phyloP scores from a whole-genome alignment of 2,113 vertebrate genomes.

The Neodontobutis hainanensis region DNA sequence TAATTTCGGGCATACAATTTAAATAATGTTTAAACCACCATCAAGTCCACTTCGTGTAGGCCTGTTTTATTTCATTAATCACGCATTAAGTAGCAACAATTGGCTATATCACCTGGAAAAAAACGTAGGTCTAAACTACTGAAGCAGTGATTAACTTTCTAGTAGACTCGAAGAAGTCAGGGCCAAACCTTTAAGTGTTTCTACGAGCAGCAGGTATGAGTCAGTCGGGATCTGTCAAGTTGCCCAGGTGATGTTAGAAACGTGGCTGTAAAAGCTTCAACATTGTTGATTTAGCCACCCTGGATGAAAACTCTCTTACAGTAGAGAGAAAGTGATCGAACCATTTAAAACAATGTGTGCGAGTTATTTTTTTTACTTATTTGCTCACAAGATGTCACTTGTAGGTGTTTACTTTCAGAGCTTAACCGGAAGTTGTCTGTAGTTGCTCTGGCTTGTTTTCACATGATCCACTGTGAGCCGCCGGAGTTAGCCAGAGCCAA shows the following conservation, averaged over 20 bases:
- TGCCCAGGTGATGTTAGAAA: not conserved
- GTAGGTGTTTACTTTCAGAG: conserved; percentile 36
- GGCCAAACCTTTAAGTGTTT: conserved; percentile 21
- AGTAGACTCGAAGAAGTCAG: conserved; percentile 14
- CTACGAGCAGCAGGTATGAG: conserved; percentile 19
- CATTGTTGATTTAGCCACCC: fast-evolving
- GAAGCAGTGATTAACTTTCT: not conserved
- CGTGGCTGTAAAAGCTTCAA: conserved; percentile 17
- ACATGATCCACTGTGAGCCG: not conserved
- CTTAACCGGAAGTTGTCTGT: not conserved
- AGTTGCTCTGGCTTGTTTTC: conserved; percentile 3
- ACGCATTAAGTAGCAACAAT: no score
- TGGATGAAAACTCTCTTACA: not conserved
- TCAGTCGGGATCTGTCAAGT: conserved; percentile 7
- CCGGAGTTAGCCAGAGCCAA: conserved; percentile 28
- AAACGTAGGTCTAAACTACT: no score
- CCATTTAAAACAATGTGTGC: fast-evolving
- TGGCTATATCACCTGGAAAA: no score
- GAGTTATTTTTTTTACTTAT: not conserved
- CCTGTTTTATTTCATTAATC: no score
- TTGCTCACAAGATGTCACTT: not conserved
- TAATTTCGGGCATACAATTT: no score
- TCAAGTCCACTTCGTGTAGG: no score
- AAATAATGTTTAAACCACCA: no score
- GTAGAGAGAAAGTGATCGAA: not conserved